phyloP scores from a whole-genome alignment of 35 echinoderm and acorn worm species.

The Antedon bifida region DNA sequence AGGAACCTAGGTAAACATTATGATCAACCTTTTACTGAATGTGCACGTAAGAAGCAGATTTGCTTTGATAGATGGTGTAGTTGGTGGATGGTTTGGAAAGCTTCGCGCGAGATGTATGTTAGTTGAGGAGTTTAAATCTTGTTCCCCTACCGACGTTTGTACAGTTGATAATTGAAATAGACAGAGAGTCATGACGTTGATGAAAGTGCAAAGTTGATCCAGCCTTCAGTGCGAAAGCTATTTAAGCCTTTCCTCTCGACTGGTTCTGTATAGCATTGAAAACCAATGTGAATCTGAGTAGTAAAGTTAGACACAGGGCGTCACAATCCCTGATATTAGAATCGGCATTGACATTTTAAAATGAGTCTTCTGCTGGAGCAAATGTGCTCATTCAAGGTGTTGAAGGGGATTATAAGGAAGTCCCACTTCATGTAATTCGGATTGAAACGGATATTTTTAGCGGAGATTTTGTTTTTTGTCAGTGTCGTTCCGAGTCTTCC shows the following conservation, averaged over 20 bases:
- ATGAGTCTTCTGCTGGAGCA: neutral
- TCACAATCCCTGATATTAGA: neutral
- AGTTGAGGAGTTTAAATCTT: conserved; percentile 10
- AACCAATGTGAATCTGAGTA: neutral
- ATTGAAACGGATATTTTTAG: neutral
- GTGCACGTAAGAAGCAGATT: neutral
- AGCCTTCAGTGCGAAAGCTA: neutral
- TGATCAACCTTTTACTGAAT: neutral
- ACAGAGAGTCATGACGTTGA: neutral
- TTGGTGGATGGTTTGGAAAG: neutral
- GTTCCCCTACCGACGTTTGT: neutral
- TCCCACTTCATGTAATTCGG: neutral
- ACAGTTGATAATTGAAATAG: neutral
- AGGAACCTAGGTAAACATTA: neutral
- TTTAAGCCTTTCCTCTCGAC: neutral
- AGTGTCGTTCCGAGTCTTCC: neutral
- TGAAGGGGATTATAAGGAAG: neutral
- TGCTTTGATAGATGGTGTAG: conserved; percentile 10
- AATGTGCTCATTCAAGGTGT: neutral
- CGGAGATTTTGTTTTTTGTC: neutral
- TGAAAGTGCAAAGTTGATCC: neutral
- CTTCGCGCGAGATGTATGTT: neutral
- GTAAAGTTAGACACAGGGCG: neutral
- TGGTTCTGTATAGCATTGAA: neutral
- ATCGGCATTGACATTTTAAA: neutral